Evolutionary conservation across 2,113 vertebrate species (phyloP).

Genomic region (Grammomys dolichurus): DNA sequence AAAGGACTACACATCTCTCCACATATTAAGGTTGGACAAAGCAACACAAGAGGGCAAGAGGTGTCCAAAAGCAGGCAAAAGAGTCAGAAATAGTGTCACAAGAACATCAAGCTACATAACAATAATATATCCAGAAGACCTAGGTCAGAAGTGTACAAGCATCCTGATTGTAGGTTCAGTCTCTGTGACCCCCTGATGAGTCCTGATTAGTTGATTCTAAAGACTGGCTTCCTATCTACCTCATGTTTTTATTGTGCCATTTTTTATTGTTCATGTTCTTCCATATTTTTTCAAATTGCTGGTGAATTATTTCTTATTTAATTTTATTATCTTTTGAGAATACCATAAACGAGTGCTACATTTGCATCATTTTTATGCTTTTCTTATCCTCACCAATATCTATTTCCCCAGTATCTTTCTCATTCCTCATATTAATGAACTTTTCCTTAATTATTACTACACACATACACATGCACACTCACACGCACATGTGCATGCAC

Average conservation of each 20-base stretch:
- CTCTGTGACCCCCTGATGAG: background rate
- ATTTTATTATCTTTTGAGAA: background rate
- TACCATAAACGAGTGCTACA: background rate
- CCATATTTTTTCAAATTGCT: background rate
- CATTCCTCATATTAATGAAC: background rate
- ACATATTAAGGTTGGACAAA: background rate
- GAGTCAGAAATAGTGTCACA: background rate
- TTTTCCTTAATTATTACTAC: background rate
- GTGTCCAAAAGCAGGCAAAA: background rate
- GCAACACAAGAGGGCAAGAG: background rate
- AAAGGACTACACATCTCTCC: background rate
- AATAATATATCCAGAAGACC: background rate
- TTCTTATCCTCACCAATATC: background rate
- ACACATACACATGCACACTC: too few species aligned
- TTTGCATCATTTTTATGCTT: background rate
- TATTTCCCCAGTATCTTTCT: background rate
- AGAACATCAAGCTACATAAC: background rate
- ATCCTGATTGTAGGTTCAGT: background rate
- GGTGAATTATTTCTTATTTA: background rate
- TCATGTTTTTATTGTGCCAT: background rate
- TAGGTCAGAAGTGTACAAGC: background rate
- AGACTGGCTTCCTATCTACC: background rate
- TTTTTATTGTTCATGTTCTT: background rate
- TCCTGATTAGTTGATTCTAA: background rate
- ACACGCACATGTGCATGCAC: too few species aligned